These are phyloP conservation scores for Drosophila bunnanda DNA, from an alignment of 2,888 invertebrate genomes.

Conservation along the genomic window DNA sequence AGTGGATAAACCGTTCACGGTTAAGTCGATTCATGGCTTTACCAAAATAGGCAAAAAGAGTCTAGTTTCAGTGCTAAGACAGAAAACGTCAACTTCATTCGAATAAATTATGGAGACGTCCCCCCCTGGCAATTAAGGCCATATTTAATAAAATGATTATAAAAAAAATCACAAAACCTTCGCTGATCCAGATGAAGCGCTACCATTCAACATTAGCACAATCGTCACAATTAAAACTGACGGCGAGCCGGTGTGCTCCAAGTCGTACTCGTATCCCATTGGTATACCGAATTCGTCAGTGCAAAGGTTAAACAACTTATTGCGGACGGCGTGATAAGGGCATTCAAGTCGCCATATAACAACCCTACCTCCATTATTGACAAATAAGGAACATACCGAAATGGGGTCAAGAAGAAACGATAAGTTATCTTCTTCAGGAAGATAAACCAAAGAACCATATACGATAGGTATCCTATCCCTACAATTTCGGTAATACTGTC, in stretches of 20 bases:
- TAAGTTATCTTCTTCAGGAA: too few species aligned
- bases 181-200: background rate
- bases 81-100: constrained; percentile 2
- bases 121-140: background rate
- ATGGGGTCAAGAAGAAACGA: too few species aligned
- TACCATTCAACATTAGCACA: constrained; percentile 5
- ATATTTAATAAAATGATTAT: constrained; percentile 3
- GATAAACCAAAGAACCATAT: too few species aligned
- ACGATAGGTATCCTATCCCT: too few species aligned
- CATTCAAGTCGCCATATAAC: too few species aligned
- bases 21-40: background rate
- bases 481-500: too few species aligned
- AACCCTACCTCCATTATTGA: too few species aligned
- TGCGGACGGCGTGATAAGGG: too few species aligned
- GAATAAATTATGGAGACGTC: background rate
- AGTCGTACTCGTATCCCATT: constrained; percentile 10
- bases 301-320: too few species aligned
- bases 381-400: too few species aligned
- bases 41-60: background rate
- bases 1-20: background rate
- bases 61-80: background rate
- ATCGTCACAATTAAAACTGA: constrained; percentile 14
- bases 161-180: background rate
- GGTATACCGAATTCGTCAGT: constrained; percentile 27
- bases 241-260: constrained; percentile 20